Conservation (phyloP, 2,888 invertebrate species). For the Pseudococcus longispinus region DNA sequence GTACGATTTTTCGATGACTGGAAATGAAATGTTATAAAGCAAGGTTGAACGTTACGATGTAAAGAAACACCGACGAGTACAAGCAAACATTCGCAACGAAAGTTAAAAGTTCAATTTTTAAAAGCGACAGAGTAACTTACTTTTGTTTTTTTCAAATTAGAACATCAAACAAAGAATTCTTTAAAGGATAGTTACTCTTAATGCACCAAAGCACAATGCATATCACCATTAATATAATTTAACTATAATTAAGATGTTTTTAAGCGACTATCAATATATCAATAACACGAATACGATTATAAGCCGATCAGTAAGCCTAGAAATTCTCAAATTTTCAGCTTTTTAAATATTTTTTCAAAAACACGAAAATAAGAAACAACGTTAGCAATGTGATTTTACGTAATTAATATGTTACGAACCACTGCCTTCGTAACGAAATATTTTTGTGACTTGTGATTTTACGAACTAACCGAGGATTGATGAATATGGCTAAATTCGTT, state of each 20-base stretch:
- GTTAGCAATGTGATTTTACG: constrained; percentile 41
- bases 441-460: background rate
- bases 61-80: background rate
- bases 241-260: background rate
- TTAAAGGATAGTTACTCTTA: background rate
- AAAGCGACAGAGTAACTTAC: constrained; percentile 3
- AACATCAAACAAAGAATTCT: constrained; percentile 38
- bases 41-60: constrained; percentile 3
- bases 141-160: constrained; percentile 38
- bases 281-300: constrained; percentile 22
- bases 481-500: background rate
- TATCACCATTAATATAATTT: background rate
- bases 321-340: constrained; percentile 26
- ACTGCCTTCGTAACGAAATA: background rate
- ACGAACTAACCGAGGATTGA: background rate
- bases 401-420: constrained; percentile 13
- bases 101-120: constrained; percentile 40
- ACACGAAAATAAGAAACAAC: constrained; percentile 6
- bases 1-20: background rate
- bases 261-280: background rate
- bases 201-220: background rate
- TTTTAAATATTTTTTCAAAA: background rate
- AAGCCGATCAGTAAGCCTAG: background rate
- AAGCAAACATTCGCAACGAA: background rate
- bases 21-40: constrained; percentile 2